These are phyloP conservation scores for Pandemis heparana DNA, from an alignment of 2,888 invertebrate genomes.

Conservation along the genomic window DNA sequence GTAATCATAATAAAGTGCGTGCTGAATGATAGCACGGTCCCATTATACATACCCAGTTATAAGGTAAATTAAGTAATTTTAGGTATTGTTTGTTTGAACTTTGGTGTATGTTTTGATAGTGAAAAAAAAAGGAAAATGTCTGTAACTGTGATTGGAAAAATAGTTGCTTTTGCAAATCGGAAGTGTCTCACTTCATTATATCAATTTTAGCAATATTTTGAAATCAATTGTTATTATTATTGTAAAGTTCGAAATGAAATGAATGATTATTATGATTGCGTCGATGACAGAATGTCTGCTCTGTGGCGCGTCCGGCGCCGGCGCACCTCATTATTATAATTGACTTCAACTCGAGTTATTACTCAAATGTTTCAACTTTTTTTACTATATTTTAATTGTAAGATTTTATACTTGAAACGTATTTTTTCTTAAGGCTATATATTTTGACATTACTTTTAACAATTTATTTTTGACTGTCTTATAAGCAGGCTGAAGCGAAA, in stretches of 20 bases:
- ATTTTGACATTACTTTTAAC: conserved; percentile 23
- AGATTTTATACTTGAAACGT: conserved; percentile 9
- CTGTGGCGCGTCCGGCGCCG: not conserved
- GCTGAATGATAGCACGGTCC: not conserved
- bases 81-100: not conserved
- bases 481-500: conserved; percentile 4
- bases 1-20: conserved; percentile 4
- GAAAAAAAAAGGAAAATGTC: not conserved
- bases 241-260: not conserved
- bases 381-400: conserved; percentile 15
- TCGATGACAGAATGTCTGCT: not conserved
- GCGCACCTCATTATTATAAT: not conserved
- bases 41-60: conserved; percentile 9
- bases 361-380: conserved; percentile 3
- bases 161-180: not conserved
- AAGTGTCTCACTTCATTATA: not conserved
- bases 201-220: not conserved
- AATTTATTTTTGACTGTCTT: conserved; percentile 14
- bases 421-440: conserved; percentile 15
- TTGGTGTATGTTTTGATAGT: not conserved
- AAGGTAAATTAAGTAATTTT: conserved; percentile 9
- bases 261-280: conserved; percentile 3
- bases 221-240: conserved; percentile 1
- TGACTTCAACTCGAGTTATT: conserved; percentile 1
- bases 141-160: not conserved